Evolutionary conservation across 2,888 invertebrate genomes (phyloP).

Genomic region (Eurois occulta): DNA sequence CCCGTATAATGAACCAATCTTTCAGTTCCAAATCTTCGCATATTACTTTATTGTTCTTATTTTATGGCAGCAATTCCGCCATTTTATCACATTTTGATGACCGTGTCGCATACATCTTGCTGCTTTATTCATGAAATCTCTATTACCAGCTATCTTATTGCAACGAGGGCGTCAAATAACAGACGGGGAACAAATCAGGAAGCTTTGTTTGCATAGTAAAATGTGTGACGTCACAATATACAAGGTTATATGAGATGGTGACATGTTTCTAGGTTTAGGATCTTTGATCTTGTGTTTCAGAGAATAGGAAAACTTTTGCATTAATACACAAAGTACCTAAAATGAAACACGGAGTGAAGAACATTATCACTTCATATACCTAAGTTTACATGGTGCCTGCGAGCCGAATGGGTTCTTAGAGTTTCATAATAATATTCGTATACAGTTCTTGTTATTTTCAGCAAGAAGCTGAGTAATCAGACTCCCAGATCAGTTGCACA

Average conservation of each 20-base stretch:
- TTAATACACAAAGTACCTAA: background rate
- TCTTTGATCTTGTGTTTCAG: background rate
- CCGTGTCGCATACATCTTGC: constrained; percentile 4
- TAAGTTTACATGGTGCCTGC: background rate
- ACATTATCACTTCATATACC: background rate
- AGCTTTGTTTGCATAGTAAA: constrained; percentile 37
- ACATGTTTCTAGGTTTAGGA: constrained; percentile 17
- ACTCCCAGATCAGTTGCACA: no score
- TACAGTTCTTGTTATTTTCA: background rate
- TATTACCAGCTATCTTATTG: constrained; percentile 37
- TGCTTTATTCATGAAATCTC: constrained; percentile 47
- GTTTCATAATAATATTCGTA: background rate
- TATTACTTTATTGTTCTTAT: constrained; percentile 18
- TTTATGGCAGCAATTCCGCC: background rate
- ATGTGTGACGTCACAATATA: constrained; percentile 18
- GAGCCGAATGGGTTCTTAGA: background rate
- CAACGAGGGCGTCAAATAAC: constrained; percentile 37
- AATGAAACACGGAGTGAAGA: background rate
- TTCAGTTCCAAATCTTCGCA: background rate
- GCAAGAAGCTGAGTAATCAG: background rate
- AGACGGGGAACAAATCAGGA: constrained; percentile 26
- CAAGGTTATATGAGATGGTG: background rate
- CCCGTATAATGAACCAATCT: background rate
- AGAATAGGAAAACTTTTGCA: background rate
- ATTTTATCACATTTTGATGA: constrained; percentile 38